These are phyloP conservation scores for Acanthochromis polyacanthus DNA, from an alignment of 2,113 vertebrate species.

Conservation along the genomic window DNA sequence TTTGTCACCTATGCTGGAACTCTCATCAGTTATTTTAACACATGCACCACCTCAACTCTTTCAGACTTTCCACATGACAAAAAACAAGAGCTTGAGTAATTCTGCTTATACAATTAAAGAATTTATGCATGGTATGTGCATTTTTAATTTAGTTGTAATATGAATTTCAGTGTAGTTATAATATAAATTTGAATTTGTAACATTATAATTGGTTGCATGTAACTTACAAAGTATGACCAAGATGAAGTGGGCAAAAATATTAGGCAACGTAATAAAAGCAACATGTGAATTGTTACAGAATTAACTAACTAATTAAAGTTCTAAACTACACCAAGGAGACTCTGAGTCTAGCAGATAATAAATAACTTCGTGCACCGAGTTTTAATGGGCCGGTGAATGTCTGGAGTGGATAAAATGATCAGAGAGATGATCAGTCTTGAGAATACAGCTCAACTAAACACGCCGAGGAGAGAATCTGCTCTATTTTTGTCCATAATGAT, in stretches of 20 bases:
- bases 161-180: too few relatives aligned
- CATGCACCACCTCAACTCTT: neutral
- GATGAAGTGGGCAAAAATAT: neutral
- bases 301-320: neutral
- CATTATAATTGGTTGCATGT: too few relatives aligned
- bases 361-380: conserved; percentile 14
- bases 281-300: neutral
- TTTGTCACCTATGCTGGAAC: conserved; percentile 63
- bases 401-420: conserved; percentile 29
- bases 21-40: conserved; percentile 58
- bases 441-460: conserved; percentile 7
- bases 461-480: neutral
- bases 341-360: neutral
- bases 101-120: neutral
- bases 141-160: neutral
- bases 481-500: neutral
- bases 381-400: conserved; percentile 32
- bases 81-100: neutral
- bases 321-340: neutral
- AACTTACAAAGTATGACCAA: neutral
- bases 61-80: neutral
- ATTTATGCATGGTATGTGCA: too few relatives aligned
- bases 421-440: conserved; percentile 10
- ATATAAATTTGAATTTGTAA: too few relatives aligned
- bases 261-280: neutral